Base-by-base conservation (phyloP, 1,140 invertebrate species). In the Trichogramma pretiosum region DNA sequence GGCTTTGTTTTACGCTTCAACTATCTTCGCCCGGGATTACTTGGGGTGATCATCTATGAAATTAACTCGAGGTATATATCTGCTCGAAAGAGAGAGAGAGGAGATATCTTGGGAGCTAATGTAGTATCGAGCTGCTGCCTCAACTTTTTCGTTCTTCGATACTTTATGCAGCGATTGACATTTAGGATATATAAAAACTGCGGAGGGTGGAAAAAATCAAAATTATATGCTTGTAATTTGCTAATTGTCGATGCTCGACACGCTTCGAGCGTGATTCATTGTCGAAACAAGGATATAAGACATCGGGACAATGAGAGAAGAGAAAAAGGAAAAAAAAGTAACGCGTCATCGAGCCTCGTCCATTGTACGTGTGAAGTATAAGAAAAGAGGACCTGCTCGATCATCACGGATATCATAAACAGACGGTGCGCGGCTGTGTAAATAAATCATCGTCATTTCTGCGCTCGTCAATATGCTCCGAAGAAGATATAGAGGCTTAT, bases 41-140 rank as follows among this genome's bases (percentile, higher is more conserved):
- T 51, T 63, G 65, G 67, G 64, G 67, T 69, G 69, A 72, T 72
- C 69, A 72, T 64, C 69, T 72, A 72, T 72, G 68, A 72, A 72
- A 72, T 72, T 70, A 72, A 70, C 68, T 70, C 58, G 53, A 57
- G 58, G 50, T 59, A 53, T 39, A 38, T 26, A 16, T 17, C 47
- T 46, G 46, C 24, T 28, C 24, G 24, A 11, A 28, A 5, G 5
- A 11, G 24, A 7, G 24, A 7, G 24, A n/a, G n/a, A n/a, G n/a
- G n/a, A n/a, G n/a, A n/a, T n/a, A n/a, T n/a, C n/a, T n/a, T n/a
- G n/a, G n/a, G n/a, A n/a, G n/a, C n/a, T n/a, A n/a, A n/a, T n/a
- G n/a, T n/a, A n/a, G n/a, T n/a, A n/a, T n/a, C n/a, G n/a, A n/a
- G n/a, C n/a, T 28, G 24, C 11, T 28, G 24, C 11, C 11, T 28